These are phyloP conservation scores for Steatornis caripensis DNA, from an alignment of 2,113 vertebrate species.

Conservation along the genomic window DNA sequence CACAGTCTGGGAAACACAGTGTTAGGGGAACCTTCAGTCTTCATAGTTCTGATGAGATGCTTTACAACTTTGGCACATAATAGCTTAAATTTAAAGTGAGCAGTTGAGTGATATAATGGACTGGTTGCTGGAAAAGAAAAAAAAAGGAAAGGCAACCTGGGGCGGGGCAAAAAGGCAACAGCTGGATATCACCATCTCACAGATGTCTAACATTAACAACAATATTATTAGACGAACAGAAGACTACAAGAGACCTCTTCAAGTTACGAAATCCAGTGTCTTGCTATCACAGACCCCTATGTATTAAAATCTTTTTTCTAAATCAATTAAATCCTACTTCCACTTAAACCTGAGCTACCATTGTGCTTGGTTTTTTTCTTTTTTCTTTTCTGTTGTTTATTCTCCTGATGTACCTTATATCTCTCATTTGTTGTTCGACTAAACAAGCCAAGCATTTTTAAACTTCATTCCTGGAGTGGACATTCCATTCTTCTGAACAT, in stretches of 20 bases:
- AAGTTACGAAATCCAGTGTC: background rate
- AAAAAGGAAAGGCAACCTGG: background rate
- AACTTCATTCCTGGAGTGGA: background rate
- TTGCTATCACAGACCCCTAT: background rate
- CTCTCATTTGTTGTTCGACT: background rate
- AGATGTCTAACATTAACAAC: background rate
- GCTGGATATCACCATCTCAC: background rate
- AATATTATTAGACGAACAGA: background rate
- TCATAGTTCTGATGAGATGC: background rate
- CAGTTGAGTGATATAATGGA: background rate
- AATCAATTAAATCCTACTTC: background rate
- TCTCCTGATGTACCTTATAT: background rate
- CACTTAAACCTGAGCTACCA: background rate
- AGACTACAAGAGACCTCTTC: background rate
- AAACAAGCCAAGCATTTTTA: background rate
- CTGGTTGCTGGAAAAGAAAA: background rate
- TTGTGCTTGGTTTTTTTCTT: background rate
- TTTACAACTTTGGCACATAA: background rate
- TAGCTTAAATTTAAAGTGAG: background rate
- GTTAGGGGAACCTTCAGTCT: background rate
- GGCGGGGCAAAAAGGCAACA: background rate
- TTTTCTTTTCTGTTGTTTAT: background rate
- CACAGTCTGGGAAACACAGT: background rate
- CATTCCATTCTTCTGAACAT: background rate
- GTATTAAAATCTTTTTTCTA: background rate